Evolutionary conservation across 2,888 invertebrate genomes (phyloP).

Genomic region (Hipparchia semele): DNA sequence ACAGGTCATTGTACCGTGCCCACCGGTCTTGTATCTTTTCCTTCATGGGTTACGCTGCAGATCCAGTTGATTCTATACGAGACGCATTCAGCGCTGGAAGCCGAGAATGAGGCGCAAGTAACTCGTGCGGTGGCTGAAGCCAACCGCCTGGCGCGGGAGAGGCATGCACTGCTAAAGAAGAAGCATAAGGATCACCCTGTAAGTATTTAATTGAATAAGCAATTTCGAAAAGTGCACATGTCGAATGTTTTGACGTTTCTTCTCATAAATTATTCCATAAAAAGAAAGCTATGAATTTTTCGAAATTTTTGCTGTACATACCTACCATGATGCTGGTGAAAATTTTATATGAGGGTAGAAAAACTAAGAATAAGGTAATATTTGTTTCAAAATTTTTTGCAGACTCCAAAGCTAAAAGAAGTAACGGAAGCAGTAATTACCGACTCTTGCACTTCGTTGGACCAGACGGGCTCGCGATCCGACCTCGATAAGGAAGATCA

Average conservation of each 20-base stretch:
- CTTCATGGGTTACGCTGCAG: slow-evolving; percentile 52
- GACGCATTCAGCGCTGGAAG: slow-evolving; percentile 89
- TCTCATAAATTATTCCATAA: no score
- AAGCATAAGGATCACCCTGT: slow-evolving; percentile 49
- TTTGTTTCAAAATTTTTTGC: slow-evolving; percentile 28
- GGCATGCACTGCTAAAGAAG: slow-evolving; percentile 82
- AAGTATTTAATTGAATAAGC: not conserved
- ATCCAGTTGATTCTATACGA: slow-evolving; percentile 92
- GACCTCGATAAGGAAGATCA: slow-evolving; percentile 54
- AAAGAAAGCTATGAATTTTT: no score
- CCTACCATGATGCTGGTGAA: no score
- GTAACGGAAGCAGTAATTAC: slow-evolving; percentile 46
- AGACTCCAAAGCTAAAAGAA: slow-evolving; percentile 63
- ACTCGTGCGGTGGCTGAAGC: slow-evolving; percentile 86
- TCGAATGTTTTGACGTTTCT: no score
- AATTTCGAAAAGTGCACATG: no score
- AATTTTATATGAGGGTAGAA: no score
- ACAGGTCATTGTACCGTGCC: no score
- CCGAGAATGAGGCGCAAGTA: slow-evolving; percentile 90
- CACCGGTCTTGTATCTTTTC: not conserved
- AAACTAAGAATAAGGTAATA: not conserved
- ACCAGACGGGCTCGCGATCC: slow-evolving; percentile 50
- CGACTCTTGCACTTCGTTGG: slow-evolving; percentile 55
- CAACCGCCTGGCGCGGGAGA: slow-evolving; percentile 87
- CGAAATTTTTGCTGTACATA: no score